These are phyloP conservation scores for Drosophila gaucha DNA, from an alignment of 2,888 invertebrate genomes.

Conservation along the genomic window DNA sequence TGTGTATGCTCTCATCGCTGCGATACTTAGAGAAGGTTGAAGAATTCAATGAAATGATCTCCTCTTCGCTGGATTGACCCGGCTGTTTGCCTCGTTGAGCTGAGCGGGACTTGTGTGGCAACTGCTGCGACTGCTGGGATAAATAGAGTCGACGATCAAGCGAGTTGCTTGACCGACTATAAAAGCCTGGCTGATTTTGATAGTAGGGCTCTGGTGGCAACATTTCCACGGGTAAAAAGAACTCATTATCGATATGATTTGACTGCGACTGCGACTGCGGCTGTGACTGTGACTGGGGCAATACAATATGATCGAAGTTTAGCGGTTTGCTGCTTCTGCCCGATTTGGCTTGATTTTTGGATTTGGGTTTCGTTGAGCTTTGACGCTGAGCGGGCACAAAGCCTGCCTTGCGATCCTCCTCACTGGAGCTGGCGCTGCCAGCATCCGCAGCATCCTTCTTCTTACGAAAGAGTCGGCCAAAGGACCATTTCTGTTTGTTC, in stretches of 20 bases:
- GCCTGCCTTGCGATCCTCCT: conserved; percentile 85
- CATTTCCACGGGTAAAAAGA: conserved; percentile 83
- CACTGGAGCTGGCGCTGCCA: conserved; percentile 82
- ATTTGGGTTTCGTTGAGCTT: conserved; percentile 63
- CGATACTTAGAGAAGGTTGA: conserved; percentile 88
- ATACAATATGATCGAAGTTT: conserved; percentile 88
- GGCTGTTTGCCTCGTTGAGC: conserved; percentile 61
- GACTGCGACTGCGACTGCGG: conserved; percentile 21
- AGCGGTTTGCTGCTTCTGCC: conserved; percentile 10
- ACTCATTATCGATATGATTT: conserved; percentile 84
- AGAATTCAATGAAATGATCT: conserved; percentile 88
- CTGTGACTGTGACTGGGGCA: conserved; percentile 22
- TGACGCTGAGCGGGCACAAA: conserved; percentile 78
- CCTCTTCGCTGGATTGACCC: conserved; percentile 82
- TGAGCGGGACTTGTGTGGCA: conserved; percentile 64
- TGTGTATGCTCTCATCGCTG: conserved; percentile 89
- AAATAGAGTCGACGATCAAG: conserved; percentile 70
- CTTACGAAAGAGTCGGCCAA: conserved; percentile 91
- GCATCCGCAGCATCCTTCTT: conserved; percentile 86
- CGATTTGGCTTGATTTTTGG: conserved; percentile 28
- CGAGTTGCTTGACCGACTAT: conserved; percentile 77
- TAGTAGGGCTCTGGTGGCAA: conserved; percentile 69
- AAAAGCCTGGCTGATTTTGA: conserved; percentile 68
- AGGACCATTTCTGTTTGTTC: conserved; percentile 89
- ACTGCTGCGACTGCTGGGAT: conserved; percentile 9